Base-by-base conservation (phyloP, 1,140 invertebrate species). In the Leptinotarsa defecta region DNA sequence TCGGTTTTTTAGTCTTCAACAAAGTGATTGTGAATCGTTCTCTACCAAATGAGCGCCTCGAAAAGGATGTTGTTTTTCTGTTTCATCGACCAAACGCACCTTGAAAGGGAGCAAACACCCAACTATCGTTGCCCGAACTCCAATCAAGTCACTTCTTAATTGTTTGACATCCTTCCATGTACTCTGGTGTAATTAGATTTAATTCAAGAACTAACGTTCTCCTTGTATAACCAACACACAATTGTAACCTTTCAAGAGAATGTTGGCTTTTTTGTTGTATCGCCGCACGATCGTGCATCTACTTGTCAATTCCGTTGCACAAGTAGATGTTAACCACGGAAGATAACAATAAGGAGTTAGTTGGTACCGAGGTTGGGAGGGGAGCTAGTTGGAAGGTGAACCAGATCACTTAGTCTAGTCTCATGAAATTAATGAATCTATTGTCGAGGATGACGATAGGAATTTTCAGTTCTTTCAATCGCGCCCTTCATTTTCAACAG, bases 191-290 rank as follows among this genome's bases (percentile, higher is more conserved):
- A 71, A 49, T 71, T 43, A 71, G 48, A 71, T 48, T 61, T 57
- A 34, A 57, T 71, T 71, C 69, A 20, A 43, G 49, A 57, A 57
- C 69, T 19, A 49, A 57, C 48, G 48, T 71, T 71, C 48, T 22
- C 48, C 20, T 20, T 71, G 20, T 19, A 49, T 52, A 71, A 48
- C 13, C 13, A 27, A 71, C 20, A 69, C 8, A 71, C 69, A 52
- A 71, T 71, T 71, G 69, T 77, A 75, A 75, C 76, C 76, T 77
- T 77, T 74, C 48, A 64, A 77, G 76, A 72, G 76, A 77, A 77
- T 68, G 76, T 68, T 76, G 27, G 48, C 24, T 68, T 77, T 74
- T 77, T 74, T 72, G 64, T 74, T 34, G 68, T 63, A 77, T 77
- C 74, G 34, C 73, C 24, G 76, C 76, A 77, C 76, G 76, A 77